Conservation (phyloP, 2,113 vertebrate genomes). For the Philantomba maxwellii region DNA sequence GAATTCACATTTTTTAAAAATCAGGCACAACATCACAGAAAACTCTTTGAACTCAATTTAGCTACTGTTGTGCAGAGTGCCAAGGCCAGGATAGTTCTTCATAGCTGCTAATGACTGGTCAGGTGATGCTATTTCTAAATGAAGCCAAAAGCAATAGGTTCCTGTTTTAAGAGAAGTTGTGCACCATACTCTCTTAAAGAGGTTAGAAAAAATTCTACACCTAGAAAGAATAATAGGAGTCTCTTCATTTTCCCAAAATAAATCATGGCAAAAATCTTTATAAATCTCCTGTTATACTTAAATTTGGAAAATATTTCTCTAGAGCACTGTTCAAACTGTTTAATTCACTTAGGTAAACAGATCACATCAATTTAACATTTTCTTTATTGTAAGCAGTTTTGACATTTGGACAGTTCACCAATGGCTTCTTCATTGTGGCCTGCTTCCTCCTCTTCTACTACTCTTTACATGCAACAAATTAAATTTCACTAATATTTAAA, state of each 20-base stretch:
- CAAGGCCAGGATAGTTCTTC: not conserved
- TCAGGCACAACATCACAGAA: not conserved
- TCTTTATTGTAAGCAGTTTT: slow-evolving; percentile 53
- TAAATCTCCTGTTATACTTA: slow-evolving; percentile 50
- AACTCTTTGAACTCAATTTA: slow-evolving; percentile 16
- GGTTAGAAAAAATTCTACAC: slow-evolving; percentile 17
- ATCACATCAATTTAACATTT: slow-evolving; percentile 61
- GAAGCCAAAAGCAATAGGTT: slow-evolving; percentile 3
- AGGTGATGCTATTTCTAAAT: not conserved
- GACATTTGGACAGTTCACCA: slow-evolving; percentile 67
- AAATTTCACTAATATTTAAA: slow-evolving; percentile 78
- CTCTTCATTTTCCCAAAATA: slow-evolving; percentile 27
- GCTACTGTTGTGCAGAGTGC: not conserved
- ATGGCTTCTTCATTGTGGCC: slow-evolving; percentile 47
- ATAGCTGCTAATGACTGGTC: not conserved
- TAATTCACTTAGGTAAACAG: slow-evolving; percentile 60
- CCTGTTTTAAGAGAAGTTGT: slow-evolving; percentile 5
- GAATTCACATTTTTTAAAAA: not conserved
- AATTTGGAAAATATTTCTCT: slow-evolving; percentile 60
- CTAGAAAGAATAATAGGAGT: slow-evolving; percentile 9
- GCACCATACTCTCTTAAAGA: slow-evolving; percentile 26
- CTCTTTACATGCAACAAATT: slow-evolving; percentile 72
- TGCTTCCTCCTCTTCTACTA: slow-evolving; percentile 54
- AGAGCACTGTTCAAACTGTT: slow-evolving; percentile 42
- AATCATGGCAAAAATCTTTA: slow-evolving; percentile 42